These are phyloP conservation scores for Psilopsiagon aymara DNA, from an alignment of 2,113 vertebrate genomes.

Conservation along the genomic window DNA sequence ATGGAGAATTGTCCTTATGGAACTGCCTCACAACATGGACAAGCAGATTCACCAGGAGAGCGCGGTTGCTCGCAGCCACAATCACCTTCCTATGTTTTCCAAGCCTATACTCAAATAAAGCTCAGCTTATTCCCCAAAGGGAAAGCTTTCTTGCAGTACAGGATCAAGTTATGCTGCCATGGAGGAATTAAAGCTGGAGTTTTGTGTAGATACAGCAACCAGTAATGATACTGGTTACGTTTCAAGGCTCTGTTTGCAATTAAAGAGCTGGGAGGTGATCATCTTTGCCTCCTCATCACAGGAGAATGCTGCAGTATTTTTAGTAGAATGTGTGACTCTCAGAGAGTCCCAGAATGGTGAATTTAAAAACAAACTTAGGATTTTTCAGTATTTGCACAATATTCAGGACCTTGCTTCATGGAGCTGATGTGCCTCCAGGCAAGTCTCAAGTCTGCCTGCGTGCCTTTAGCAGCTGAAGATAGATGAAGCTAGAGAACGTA, in stretches of 20 bases:
- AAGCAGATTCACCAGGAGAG: rapidly evolving
- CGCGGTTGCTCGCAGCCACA: background rate
- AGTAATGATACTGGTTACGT: background rate
- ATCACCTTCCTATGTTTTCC: background rate
- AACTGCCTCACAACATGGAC: background rate
- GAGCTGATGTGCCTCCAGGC: background rate
- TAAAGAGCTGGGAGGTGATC: constrained; percentile 4
- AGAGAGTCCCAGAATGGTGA: background rate
- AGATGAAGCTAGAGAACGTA: constrained; percentile 9
- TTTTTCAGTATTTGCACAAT: background rate
- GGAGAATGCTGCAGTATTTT: constrained; percentile 5
- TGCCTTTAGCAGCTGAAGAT: constrained; percentile 27
- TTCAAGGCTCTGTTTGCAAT: constrained; percentile 5
- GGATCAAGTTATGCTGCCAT: background rate
- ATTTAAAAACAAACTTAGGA: background rate
- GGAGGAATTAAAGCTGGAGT: background rate
- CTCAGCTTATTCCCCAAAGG: background rate
- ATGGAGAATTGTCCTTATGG: background rate
- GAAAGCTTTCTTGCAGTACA: background rate
- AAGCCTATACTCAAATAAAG: background rate
- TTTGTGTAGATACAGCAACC: background rate
- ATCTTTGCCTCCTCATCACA: background rate
- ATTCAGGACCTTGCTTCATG: background rate
- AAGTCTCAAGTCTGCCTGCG: background rate
- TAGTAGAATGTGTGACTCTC: background rate